These are phyloP conservation scores for Seira musarum DNA, from an alignment of 2,888 invertebrate genomes.

Conservation along the genomic window DNA sequence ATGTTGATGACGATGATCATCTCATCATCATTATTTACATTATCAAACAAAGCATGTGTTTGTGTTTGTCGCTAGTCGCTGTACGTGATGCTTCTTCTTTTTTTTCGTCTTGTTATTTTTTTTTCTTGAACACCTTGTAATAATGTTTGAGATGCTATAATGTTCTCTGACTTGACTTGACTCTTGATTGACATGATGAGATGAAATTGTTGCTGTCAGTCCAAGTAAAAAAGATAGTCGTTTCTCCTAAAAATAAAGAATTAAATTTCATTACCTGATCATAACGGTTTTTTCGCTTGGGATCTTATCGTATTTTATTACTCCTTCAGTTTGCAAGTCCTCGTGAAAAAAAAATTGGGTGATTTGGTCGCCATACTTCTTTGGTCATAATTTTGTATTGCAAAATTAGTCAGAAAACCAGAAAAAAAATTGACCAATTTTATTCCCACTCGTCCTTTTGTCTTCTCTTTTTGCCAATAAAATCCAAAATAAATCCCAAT, in stretches of 20 bases:
- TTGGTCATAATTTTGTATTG: not conserved
- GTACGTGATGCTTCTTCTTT: not conserved
- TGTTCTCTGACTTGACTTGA: not conserved
- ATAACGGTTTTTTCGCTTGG: not conserved
- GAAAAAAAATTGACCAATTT: too few species aligned
- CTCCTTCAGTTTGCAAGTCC: not conserved
- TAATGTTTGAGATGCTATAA: not conserved
- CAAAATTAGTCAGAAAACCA: slow-evolving; percentile 2
- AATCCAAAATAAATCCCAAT: too few species aligned
- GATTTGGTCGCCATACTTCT: not conserved
- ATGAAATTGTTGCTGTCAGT: slow-evolving; percentile 5
- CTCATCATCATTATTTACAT: slow-evolving; percentile 1
- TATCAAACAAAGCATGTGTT: not conserved
- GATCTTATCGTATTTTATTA: not conserved
- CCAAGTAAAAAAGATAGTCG: not conserved
- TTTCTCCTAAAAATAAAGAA: not conserved
- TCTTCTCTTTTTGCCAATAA: too few species aligned
- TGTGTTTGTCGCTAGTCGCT: not conserved
- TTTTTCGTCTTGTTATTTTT: not conserved
- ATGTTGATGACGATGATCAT: not conserved
- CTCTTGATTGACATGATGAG: slow-evolving; percentile 5
- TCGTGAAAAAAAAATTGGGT: not conserved
- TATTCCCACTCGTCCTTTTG: too few species aligned
- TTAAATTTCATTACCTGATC: not conserved
- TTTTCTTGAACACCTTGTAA: slow-evolving; percentile 2